Percentiles rank a stretch among this genome's conserved stretches.
These are phyloP conservation scores for Poecilus cupreus DNA, from an alignment of 2,888 invertebrate genomes.

Conservation along the genomic window DNA sequence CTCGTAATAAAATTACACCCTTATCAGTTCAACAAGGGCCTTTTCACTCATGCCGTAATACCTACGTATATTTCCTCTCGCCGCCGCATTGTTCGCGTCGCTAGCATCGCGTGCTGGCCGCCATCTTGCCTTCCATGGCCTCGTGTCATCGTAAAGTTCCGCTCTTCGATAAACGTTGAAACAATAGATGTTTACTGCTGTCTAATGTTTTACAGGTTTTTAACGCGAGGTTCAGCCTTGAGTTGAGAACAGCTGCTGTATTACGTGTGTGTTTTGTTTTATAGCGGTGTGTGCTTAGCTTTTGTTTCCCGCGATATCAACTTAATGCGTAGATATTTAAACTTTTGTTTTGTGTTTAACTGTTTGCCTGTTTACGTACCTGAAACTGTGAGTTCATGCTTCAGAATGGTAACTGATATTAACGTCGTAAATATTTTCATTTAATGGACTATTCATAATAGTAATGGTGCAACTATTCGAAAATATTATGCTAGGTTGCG, in stretches of 20 bases:
- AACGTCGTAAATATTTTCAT: too few relatives aligned
- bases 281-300: neutral
- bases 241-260: conserved; percentile 3
- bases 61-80: neutral
- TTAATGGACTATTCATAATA: too few relatives aligned
- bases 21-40: neutral
- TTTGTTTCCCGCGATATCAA: neutral
- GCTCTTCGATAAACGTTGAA: conserved; percentile 11
- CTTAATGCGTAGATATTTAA: neutral
- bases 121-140: neutral
- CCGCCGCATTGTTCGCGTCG: neutral
- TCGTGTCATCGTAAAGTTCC: neutral
- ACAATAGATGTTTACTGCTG: neutral
- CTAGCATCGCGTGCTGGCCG: neutral
- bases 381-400: too few relatives aligned
- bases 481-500: too few relatives aligned
- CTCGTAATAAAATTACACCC: neutral
- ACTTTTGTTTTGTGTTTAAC: too few relatives aligned
- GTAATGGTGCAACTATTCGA: too few relatives aligned
- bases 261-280: conserved; percentile 16
- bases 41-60: neutral
- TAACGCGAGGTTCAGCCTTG: neutral
- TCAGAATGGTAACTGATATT: too few relatives aligned
- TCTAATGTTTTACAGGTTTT: conserved; percentile 16
- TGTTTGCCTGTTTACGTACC: too few relatives aligned